Percentiles rank a stretch among this genome's conserved stretches.
Evolutionary conservation across 2,888 invertebrate genomes (phyloP).

Genomic region (Chrysodeixis includens): DNA sequence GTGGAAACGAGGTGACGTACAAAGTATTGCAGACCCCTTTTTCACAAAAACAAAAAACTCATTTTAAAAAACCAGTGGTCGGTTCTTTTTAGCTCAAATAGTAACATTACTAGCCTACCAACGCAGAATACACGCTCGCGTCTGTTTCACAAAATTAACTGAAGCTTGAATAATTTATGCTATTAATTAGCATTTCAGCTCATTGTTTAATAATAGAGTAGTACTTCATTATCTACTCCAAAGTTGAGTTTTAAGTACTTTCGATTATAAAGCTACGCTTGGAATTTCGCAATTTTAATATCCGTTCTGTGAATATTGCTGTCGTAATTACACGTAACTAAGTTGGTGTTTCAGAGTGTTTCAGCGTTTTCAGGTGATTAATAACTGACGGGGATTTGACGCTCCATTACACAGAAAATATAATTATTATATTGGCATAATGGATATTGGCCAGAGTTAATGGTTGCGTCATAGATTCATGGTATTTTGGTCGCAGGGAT

Average conservation of each 20-base stretch:
- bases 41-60: too few relatives aligned
- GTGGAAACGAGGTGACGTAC: too few relatives aligned
- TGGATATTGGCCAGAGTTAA: too few relatives aligned
- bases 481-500: too few relatives aligned
- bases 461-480: too few relatives aligned
- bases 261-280: background rate
- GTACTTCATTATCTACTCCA: background rate
- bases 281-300: background rate
- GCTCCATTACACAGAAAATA: too few relatives aligned
- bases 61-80: too few relatives aligned
- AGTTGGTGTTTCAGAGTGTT: background rate
- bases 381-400: too few relatives aligned
- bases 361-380: background rate
- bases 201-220: slow-evolving; percentile 12
- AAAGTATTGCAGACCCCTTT: too few relatives aligned
- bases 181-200: slow-evolving; percentile 6
- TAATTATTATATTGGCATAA: too few relatives aligned
- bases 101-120: background rate
- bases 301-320: background rate
- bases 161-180: slow-evolving; percentile 1
- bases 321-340: background rate
- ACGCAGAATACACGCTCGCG: background rate
- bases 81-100: background rate
- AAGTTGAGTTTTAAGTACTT: slow-evolving; percentile 1
- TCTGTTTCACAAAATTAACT: background rate